phyloP scores from a whole-genome alignment of 1,140 invertebrate species.

The Lamellibrachia luymesi region DNA sequence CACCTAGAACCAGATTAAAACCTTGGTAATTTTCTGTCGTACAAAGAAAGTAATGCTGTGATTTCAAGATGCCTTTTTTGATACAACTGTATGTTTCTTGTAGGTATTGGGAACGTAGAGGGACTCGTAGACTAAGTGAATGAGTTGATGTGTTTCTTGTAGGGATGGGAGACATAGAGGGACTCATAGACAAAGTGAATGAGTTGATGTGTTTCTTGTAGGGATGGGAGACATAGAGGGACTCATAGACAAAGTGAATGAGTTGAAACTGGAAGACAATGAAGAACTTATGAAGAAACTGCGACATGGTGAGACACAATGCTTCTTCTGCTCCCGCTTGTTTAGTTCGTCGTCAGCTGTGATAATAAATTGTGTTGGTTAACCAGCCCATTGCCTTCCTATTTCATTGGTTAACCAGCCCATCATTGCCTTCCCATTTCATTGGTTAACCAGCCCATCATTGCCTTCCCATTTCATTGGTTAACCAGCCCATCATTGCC shows the following conservation, averaged over 20 bases:
- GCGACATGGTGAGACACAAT: conserved; percentile 74
- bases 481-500: too few species aligned
- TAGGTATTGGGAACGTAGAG: conserved; percentile 98
- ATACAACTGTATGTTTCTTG: conserved; percentile 8
- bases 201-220: conserved; percentile 70
- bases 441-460: too few species aligned
- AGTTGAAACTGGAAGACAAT: conserved; percentile 98
- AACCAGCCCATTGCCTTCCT: too few species aligned
- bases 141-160: conserved; percentile 70
- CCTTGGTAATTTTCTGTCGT: not conserved
- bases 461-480: too few species aligned
- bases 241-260: conserved; percentile 99
- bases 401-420: too few species aligned
- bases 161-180: conserved; percentile 99
- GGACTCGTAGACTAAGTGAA: conserved; percentile 99
- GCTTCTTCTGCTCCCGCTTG: not conserved
- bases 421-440: too few species aligned
- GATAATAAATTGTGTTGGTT: too few species aligned
- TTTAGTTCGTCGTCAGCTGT: too few species aligned
- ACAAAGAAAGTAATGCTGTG: not conserved
- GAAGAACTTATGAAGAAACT: conserved; percentile 98
- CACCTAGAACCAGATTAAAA: not conserved
- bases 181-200: conserved; percentile 99
- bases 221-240: conserved; percentile 99
- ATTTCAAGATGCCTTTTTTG: not conserved